Base-by-base conservation (phyloP, 2,797 vertebrate genomes). In the Sebastiscus albofasciatus region DNA sequence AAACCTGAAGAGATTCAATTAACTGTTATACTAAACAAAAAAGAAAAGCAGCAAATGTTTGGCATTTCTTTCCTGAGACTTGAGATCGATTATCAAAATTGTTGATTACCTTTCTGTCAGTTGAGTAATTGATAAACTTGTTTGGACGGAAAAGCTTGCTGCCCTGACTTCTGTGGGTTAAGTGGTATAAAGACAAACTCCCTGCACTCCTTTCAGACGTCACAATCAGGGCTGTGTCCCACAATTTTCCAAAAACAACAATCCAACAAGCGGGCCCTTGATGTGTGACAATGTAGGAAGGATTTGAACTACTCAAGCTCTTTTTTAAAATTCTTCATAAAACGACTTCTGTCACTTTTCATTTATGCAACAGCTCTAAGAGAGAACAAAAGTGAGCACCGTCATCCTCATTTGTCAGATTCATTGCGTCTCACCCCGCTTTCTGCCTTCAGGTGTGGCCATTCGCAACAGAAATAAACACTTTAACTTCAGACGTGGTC, bases 401-500 rank as follows among this genome's bases (percentile, higher is more conserved):
- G 6, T 1, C 14, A 18, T 46, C 39, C 39, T 46, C 39, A 46
- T 46, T 46, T 46, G 39, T 46, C 27, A 29, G 14, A 59, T 29
- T 16, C 26, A 18, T 59, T 59, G 56, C 26, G 8, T 59, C 56
- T 59, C 13, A 29, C 6, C 56, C 1, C 24, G 56, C n/a, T 42
- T 42, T 16, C 39, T 42, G 14, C 39, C 39, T 42, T 42, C 39
- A 42, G 39, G 39, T 42, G 39, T 42, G 39, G 39, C 39, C 14
- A 42, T 42, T 42, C 6, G 39, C 14, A 42, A 7, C 39, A 42
- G 39, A 42, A 42, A 42, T 42, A 42, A 42, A 42, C 39, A 42
- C 39, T 42, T 42, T 3, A 0, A 0, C 12, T 34, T 34, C 59
- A 61, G 59, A 16, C 14, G 20, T 8, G 24, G 9, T 29, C 1